Conservation (phyloP, 2,797 vertebrate genomes). For the Rousettus madagascariensis region DNA sequence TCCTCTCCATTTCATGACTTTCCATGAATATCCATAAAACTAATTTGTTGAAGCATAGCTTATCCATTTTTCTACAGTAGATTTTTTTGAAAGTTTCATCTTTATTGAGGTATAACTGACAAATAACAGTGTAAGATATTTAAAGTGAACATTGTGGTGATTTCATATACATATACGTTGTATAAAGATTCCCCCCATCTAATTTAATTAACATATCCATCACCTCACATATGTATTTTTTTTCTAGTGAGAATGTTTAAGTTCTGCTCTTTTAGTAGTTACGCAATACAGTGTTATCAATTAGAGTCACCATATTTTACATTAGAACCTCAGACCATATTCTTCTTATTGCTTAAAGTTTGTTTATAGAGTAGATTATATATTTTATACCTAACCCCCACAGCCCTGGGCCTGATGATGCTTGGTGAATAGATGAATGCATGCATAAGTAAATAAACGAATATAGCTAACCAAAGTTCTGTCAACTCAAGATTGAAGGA, state of each 20-base stretch:
- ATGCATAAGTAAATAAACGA: neutral
- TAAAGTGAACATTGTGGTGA: neutral
- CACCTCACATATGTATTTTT: neutral
- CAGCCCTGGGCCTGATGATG: neutral
- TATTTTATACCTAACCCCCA: conserved; percentile 22
- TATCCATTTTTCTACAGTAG: neutral
- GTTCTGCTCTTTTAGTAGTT: neutral
- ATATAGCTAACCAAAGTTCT: conserved; percentile 19
- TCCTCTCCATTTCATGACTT: conserved; percentile 5
- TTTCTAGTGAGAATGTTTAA: neutral
- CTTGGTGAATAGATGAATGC: neutral
- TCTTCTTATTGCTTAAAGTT: neutral
- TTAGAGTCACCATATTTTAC: neutral
- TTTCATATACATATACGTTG: neutral
- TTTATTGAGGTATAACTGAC: neutral
- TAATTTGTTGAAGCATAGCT: neutral
- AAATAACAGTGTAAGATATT: conserved; percentile 32
- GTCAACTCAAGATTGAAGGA: conserved; percentile 20
- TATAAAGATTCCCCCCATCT: neutral
- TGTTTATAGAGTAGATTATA: neutral
- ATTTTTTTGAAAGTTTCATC: neutral
- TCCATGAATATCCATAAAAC: conserved; percentile 32
- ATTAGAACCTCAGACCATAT: neutral
- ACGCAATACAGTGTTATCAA: conserved; percentile 17
- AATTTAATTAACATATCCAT: neutral